Evolutionary conservation across 1,140 invertebrate species (phyloP), one percentile per base, ranked within the genome.

Genomic region (Listronotus oregonensis): DNA sequence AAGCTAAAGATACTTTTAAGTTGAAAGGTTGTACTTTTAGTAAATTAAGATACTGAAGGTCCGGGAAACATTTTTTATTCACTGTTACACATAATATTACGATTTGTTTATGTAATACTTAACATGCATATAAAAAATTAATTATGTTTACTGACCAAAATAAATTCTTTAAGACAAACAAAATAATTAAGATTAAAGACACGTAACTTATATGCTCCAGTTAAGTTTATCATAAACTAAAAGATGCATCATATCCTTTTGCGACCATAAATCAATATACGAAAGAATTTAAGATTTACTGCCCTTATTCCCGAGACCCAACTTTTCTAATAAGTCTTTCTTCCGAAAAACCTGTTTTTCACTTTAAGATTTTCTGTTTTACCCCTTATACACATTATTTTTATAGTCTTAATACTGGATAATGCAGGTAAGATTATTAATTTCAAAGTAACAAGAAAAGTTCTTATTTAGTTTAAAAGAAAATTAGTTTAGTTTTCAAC

Each of bases 401-500:
- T 59, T 44, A n/a, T 17, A 32, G 57, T 18, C 34, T 37, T 59
- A 49, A 47, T 59, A 21, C 32, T 9, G 12, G 17, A 37, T 61
- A 61, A 61, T 52, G 49, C 37, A 51, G 59, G 47, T 52, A 51
- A 44, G 59, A 52, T 51, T 61, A 61, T 61, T 52, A 51, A 43
- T 51, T 51, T 51, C 49, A 18, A 46, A 61, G 59, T 61, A 42
- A 52, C 49, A 51, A 42, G 59, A 50, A 61, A 61, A 61, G 59
- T 61, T 61, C 17, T 27, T 61, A 61, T 52, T 52, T 61, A 40
- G 47, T 61, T 37, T 52, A 51, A 61, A 61, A 52, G 59, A 31
- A 40, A 61, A 61, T 52, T 46, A 61, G 59, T 61, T 61, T 52
- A 61, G 47, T 61, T 61, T 61, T 40, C 59, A 61, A 61, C 59